Base-by-base conservation (phyloP, 2,113 vertebrate species). In the Thomomys bottae region DNA sequence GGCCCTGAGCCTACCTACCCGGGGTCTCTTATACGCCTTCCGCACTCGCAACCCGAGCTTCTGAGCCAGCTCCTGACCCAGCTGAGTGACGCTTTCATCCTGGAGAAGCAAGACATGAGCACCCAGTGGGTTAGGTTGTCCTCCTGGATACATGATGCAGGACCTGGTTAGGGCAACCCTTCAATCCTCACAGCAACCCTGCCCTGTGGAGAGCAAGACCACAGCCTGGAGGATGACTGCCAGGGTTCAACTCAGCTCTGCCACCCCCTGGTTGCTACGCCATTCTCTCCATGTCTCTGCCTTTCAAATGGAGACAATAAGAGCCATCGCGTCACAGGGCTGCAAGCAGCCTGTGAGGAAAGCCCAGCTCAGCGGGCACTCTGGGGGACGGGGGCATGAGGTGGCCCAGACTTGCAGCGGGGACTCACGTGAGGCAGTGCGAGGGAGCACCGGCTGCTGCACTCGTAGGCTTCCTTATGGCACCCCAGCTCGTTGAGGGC, bases 401-500 rank as follows among this genome's bases (percentile, higher is more conserved):
- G 54, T 0, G 3, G 42, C 3, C 0, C 10, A 75, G 54, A 36
- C 26, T 5, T 32, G 70, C 70, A 14, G 10, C 32, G 28, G 5
- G 54, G 49, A 61, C 83, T 98, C 97, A 99, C 99, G 94, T 99
- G 98, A 9, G 98, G 98, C 59, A 97, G 97, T 24, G 98, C 97
- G 5, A 99, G 98, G 94, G 99, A 97, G 92, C 98, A 99, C 61
- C 98, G 96, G 36, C 98, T 98, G 93, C 98, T 99, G 97, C 98
- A 99, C 81, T 98, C 97, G 18, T 99, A 99, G 0, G 99, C 99
- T 95, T 99, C 99, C 91, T 97, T 99, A 96, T 98, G 97, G 77
- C 96, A 98, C 8, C 98, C 98, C 9, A 99, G 98, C 91, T 98
- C 98, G 92, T 98, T 98, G 96, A 99, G 96, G 90, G 98, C 98